Percentiles rank a stretch among this genome's conserved stretches.
phyloP scores from a whole-genome alignment of 2,113 vertebrate species.

The Myiozetetes cayanensis region DNA sequence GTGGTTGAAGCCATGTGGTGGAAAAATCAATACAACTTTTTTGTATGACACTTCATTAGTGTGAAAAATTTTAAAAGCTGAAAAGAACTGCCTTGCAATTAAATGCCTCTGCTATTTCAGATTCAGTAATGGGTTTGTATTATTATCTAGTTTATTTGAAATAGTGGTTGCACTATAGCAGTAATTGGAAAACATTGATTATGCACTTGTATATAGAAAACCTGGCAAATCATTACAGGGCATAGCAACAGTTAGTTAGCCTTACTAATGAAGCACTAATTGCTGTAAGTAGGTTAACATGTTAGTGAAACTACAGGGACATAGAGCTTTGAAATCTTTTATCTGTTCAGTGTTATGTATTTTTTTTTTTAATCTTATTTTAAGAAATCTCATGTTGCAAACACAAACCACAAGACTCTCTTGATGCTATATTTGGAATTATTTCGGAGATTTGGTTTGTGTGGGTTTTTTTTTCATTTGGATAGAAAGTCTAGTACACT shows the following conservation, averaged over 20 bases:
- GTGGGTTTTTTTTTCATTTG: not conserved
- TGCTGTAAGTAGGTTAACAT: constrained; percentile 99
- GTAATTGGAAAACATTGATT: constrained; percentile 99
- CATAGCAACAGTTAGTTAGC: constrained; percentile 99
- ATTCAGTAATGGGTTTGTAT: constrained; percentile 99
- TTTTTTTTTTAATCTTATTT: constrained; percentile 46
- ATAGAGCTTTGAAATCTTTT: constrained; percentile 78
- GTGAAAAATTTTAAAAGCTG: constrained; percentile 99
- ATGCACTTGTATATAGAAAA: constrained; percentile 99
- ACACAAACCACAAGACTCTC: constrained; percentile 17
- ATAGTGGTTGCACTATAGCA: constrained; percentile 98
- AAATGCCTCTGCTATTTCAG: constrained; percentile 98
- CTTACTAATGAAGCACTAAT: constrained; percentile 99
- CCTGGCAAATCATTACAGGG: constrained; percentile 99
- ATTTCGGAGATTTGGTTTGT: constrained; percentile 18
- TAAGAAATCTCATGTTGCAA: constrained; percentile 31
- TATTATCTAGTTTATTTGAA: constrained; percentile 99
- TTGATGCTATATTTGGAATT: constrained; percentile 17
- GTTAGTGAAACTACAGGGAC: constrained; percentile 97
- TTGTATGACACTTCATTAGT: constrained; percentile 99
- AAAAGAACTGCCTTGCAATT: constrained; percentile 98
- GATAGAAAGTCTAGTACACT: not conserved
- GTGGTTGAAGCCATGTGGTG: constrained; percentile 99
- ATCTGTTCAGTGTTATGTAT: constrained; percentile 50
- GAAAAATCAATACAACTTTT: constrained; percentile 99